Evolutionary conservation across 2,888 invertebrate species (phyloP), one percentile per base, ranked within the genome.

Genomic region (Volucella inanis): DNA sequence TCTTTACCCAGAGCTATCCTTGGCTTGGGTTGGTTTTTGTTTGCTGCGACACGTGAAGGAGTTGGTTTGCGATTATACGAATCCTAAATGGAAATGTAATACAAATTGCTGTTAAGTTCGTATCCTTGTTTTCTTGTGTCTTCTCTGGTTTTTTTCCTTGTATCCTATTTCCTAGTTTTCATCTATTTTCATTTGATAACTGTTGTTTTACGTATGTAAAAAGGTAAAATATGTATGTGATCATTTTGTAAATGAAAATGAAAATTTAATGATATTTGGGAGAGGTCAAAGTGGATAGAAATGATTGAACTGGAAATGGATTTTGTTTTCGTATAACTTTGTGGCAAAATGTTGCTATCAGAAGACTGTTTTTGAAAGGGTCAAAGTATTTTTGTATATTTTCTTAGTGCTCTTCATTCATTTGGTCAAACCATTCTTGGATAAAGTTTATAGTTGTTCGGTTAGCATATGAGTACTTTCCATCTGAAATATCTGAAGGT

Each of bases 81-180:
- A 41, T 43, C 49, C 18, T 12, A 65, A 50, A 50, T 71, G 71
- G 71, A 59, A 71, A 71, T 59, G 71, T 71, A 57, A 75, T 75
- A 67, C 57, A 38, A 22, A 11, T 62, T 72, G 45, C 54, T 62
- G n/a, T 43, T 72, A 38, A 18, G 47, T 14, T 45, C 54, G 47
- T 47, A 47, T 54, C 11, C 38, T 15, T 31, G 45, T 45, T 41
- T 22, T 10, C 31, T 4, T 18, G 50, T 14, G 41, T 41, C 47
- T 39, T 11, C 39, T 6, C 6, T 43, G n/a, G 11, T 9, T n/a
- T 31, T 18, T n/a, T 15, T 9, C 39, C 12, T 12, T 22, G 6
- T 47, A 74, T 64, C 22, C 64, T 47, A 39, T 74, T 47, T 55
- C 39, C 52, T 52, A 31, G 38, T 3, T 54, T 45, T 38, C n/a